Evolutionary conservation across 2,113 vertebrate species (phyloP).

Genomic region (Hypanus sabinus): DNA sequence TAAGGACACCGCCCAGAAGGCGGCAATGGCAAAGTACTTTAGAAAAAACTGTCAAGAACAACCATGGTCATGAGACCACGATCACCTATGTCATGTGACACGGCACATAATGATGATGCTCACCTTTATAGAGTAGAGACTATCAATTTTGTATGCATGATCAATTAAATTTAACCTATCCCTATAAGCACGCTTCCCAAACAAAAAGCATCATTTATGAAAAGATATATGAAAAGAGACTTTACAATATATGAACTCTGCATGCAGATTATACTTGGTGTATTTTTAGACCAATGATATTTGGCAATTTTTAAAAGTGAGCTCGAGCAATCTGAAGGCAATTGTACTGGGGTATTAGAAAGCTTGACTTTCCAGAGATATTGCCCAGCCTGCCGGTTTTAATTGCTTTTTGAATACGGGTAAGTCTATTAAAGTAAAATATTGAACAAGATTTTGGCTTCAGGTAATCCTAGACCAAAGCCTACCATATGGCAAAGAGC

Average conservation of each 20-base stretch:
- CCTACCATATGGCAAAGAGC: background rate
- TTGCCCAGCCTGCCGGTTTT: background rate
- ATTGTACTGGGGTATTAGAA: too few relatives aligned
- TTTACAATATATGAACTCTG: background rate
- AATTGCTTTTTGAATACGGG: background rate
- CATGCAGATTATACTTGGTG: background rate
- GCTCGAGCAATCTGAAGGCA: background rate
- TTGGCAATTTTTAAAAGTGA: background rate
- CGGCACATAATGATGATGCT: too few relatives aligned
- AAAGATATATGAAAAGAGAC: background rate
- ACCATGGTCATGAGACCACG: too few relatives aligned
- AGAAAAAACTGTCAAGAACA: too few relatives aligned
- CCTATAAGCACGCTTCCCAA: background rate
- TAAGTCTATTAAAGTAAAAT: background rate
- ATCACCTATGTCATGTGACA: too few relatives aligned
- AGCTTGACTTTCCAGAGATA: too few relatives aligned
- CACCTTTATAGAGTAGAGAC: background rate
- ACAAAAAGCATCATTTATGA: background rate
- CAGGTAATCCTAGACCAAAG: background rate
- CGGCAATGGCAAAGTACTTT: too few relatives aligned
- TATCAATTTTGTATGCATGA: background rate
- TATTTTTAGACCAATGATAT: too few relatives aligned
- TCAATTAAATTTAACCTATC: background rate
- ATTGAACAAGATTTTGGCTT: background rate
- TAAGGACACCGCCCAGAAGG: too few relatives aligned